A percentile compares a stretch with the other conserved stretches of the same genome.
Conservation (phyloP, 2,888 invertebrate species). For the Hypomecis atomaria region DNA sequence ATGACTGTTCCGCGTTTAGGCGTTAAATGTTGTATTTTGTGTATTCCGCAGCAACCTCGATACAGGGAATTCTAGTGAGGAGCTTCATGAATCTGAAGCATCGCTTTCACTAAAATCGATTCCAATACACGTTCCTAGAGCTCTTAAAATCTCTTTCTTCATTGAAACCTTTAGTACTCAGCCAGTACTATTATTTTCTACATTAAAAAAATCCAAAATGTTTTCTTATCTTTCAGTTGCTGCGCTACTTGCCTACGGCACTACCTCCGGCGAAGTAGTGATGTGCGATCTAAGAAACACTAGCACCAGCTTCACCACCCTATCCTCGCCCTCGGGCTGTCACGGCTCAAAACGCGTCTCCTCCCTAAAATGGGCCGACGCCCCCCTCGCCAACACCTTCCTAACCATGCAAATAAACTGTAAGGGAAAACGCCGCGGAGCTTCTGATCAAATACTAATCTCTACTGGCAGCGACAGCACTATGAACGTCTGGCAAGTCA, state of each 20-base stretch:
- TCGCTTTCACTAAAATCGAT: too few species aligned
- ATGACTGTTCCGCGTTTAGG: too few species aligned
- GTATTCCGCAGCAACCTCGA: too few species aligned
- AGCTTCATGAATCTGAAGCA: too few species aligned
- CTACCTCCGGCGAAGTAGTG: slow-evolving; percentile 69
- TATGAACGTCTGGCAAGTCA: slow-evolving; percentile 72
- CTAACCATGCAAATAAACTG: slow-evolving; percentile 63
- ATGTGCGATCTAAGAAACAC: slow-evolving; percentile 61
- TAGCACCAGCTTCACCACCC: slow-evolving; percentile 48
- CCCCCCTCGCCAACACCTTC: slow-evolving; percentile 58
- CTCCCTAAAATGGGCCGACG: slow-evolving; percentile 66
- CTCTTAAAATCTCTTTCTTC: too few species aligned
- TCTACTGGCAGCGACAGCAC: slow-evolving; percentile 64
- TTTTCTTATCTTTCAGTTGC: slow-evolving; percentile 42
- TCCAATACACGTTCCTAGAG: too few species aligned
- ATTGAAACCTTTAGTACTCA: too few species aligned
- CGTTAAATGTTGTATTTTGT: too few species aligned
- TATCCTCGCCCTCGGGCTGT: slow-evolving; percentile 63
- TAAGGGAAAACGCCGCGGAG: slow-evolving; percentile 63
- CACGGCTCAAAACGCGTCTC: slow-evolving; percentile 68
- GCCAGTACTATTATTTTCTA: too few species aligned
- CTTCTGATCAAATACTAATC: slow-evolving; percentile 65
- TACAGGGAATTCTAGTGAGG: too few species aligned
- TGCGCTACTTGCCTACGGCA: slow-evolving; percentile 71
- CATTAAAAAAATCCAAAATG: too few species aligned